These are phyloP conservation scores for Madoqua kirkii DNA, from an alignment of 2,113 vertebrate species.

Conservation along the genomic window DNA sequence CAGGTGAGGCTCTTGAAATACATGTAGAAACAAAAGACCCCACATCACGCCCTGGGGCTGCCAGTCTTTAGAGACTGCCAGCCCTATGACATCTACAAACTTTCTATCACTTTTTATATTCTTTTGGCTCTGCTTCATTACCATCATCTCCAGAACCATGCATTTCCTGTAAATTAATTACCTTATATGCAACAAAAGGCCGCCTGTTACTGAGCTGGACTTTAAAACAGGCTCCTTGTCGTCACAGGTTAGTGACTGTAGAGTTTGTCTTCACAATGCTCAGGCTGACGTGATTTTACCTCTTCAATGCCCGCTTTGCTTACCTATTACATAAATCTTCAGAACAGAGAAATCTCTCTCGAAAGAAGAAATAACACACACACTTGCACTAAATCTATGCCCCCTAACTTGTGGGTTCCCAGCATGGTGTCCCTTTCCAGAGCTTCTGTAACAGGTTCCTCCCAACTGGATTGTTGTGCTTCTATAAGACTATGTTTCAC, in stretches of 20 bases:
- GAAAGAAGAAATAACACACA: background rate
- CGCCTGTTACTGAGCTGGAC: background rate
- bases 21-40: no score
- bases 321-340: background rate
- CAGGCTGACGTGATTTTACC: background rate
- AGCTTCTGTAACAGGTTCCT: background rate
- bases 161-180: background rate
- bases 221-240: background rate
- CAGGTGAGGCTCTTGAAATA: no score
- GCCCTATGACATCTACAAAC: background rate
- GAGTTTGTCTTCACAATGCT: background rate
- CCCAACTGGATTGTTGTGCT: background rate
- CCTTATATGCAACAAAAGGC: background rate
- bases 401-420: background rate
- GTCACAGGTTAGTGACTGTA: background rate
- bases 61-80: background rate
- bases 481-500: no score
- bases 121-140: background rate
- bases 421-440: background rate
- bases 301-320: background rate
- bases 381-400: background rate
- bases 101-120: background rate
- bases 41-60: no score
- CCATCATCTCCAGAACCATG: background rate
- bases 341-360: background rate